These are phyloP conservation scores for Puntigrus tetrazona DNA, from an alignment of 2,113 vertebrate genomes.

Conservation along the genomic window DNA sequence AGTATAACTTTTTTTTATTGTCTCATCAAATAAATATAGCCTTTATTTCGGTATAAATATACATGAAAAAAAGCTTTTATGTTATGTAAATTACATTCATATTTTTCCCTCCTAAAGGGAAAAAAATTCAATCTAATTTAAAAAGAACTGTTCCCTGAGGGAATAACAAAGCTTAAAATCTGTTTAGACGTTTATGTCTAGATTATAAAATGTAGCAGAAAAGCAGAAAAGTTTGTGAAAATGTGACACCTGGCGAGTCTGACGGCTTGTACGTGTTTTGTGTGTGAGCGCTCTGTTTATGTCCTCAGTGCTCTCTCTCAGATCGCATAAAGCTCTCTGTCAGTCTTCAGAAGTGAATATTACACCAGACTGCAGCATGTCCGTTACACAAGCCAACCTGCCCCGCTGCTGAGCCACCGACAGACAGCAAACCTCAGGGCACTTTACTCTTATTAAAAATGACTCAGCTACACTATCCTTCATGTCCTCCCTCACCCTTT, in stretches of 20 bases:
- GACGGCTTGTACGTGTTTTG: neutral
- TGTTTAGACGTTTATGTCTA: neutral
- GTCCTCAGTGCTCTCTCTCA: conserved; percentile 8
- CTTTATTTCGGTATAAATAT: neutral
- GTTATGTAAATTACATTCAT: neutral
- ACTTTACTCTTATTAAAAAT: conserved; percentile 42
- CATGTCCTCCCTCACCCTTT: neutral
- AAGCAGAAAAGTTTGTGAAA: neutral
- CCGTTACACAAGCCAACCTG: neutral
- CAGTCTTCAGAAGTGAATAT: conserved; percentile 32
- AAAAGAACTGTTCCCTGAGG: neutral
- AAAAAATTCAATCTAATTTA: neutral
- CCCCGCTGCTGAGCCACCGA: conserved; percentile 3
- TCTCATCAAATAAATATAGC: no score
- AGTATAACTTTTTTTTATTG: no score
- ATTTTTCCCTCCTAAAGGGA: neutral
- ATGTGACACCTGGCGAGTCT: neutral
- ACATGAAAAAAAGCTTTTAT: neutral
- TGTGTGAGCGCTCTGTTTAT: neutral
- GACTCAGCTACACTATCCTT: conserved; percentile 5
- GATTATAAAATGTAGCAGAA: neutral
- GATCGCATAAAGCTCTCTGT: conserved; percentile 43
- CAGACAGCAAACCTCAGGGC: conserved; percentile 13
- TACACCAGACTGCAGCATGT: conserved; percentile 33
- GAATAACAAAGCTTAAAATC: neutral